Base-by-base conservation (phyloP, 2,113 vertebrate species). In the Odocoileus virginianus region DNA sequence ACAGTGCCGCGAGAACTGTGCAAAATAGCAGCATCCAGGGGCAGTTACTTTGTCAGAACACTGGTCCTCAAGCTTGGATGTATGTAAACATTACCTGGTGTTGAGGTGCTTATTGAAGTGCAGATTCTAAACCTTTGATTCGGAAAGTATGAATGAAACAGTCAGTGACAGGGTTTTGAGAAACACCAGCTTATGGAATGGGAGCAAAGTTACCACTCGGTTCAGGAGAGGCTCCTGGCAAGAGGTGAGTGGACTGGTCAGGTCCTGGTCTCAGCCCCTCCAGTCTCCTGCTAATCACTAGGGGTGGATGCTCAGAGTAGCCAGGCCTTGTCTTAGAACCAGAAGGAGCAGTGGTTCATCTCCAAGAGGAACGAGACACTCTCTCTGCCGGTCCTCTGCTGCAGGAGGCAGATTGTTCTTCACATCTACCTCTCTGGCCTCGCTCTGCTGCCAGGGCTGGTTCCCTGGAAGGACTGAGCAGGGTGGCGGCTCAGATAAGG, bases 1-100 rank as follows among this genome's bases (percentile, higher is more conserved):
- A 81, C 4, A 30, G 23, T 43, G 60, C 58, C 3, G 11, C 0
- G 0, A 89, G 78, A 81, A 33, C 67, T 8, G 19, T 45, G 30
- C 71, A 33, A 3, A 87, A 71, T 3, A 16, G 50, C 27, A 27
- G n/a, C 13, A 0, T 55, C 40, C 21, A 15, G 16, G 55, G 23
- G 12, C 40, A 74, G 2, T 45, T 86, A 12, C 54, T 86, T 33
- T 89, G 60, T 92, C 30, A 78, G 71, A 61, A 94, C 45, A 0
- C 43, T 3, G 30, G 50, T 54, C n/a, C 78, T 94, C 30, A 33
- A 43, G 33, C 58, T 54, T 57, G 14, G 57, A 2, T 36, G 7
- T 52, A 6, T 1, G 0, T 45, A 7, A 7, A 17, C 3, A 5
- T 74, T 40, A 15, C 27, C n/a, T 40, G 45, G 43, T 76, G 1